Percentiles rank a stretch among this genome's conserved stretches.
Evolutionary conservation across 2,797 vertebrate species (phyloP).

Genomic region (Hephaestus fuliginosus): DNA sequence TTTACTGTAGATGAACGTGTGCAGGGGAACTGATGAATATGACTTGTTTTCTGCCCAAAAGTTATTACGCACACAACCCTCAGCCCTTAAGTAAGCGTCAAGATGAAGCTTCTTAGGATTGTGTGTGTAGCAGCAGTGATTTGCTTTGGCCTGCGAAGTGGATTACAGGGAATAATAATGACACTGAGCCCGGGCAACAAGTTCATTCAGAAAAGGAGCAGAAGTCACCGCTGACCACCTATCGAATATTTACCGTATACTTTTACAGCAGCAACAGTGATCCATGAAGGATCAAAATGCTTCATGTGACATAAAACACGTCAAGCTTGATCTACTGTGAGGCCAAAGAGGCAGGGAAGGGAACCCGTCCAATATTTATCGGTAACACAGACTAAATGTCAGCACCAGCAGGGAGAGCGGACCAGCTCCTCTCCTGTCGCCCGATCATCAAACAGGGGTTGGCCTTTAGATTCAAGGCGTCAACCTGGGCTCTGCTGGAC

Average conservation of each 20-base stretch:
- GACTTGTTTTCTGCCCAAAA: not conserved
- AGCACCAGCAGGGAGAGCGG: constrained; percentile 26
- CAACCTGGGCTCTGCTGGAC: constrained; percentile 44
- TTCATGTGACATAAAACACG: constrained; percentile 10
- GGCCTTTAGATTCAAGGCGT: constrained; percentile 55
- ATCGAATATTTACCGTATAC: constrained; percentile 10
- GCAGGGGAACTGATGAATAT: constrained; percentile 1
- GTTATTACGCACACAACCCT: constrained; percentile 12
- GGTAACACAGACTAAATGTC: constrained; percentile 57
- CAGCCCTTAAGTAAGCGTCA: constrained; percentile 11
- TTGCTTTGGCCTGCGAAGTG: constrained; percentile 36
- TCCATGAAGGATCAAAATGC: constrained; percentile 15
- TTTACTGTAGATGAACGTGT: too few species aligned
- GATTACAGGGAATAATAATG: constrained; percentile 40
- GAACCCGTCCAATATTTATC: constrained; percentile 33
- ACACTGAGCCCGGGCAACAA: not conserved
- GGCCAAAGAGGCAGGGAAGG: constrained; percentile 2
- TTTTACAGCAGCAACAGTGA: constrained; percentile 11
- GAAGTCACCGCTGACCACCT: constrained; percentile 3
- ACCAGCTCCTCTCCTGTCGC: constrained; percentile 1
- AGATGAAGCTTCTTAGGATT: constrained; percentile 36
- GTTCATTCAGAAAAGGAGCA: constrained; percentile 9
- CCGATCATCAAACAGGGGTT: constrained; percentile 45
- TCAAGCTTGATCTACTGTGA: not conserved
- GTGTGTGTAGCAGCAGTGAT: constrained; percentile 30